phyloP scores from a whole-genome alignment of 2,888 invertebrate species.

The Venusia cambrica region DNA sequence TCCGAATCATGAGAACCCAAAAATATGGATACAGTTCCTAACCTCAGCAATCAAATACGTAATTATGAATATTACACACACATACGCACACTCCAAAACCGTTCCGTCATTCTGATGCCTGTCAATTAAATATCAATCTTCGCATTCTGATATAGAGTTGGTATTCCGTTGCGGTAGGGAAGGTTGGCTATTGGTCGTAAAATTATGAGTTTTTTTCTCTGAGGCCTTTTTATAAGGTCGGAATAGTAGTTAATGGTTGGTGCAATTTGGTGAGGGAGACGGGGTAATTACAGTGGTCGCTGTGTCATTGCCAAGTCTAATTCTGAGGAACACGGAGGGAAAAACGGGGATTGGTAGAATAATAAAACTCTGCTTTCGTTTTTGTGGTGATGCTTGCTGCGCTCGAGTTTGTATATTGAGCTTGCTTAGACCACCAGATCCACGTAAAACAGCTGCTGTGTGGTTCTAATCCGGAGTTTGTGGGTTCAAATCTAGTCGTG shows the following conservation, averaged over 20 bases:
- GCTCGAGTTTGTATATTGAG: too few relatives aligned
- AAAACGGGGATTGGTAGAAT: background rate
- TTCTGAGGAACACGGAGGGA: slow-evolving; percentile 18
- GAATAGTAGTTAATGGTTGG: slow-evolving; percentile 69
- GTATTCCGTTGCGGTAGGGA: slow-evolving; percentile 8
- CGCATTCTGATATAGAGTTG: slow-evolving; percentile 11
- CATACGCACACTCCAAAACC: slow-evolving; percentile 23
- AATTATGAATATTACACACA: slow-evolving; percentile 34
- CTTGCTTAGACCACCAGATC: too few relatives aligned
- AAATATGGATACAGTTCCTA: slow-evolving; percentile 21
- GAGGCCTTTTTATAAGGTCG: slow-evolving; percentile 65
- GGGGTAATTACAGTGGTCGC: slow-evolving; percentile 70
- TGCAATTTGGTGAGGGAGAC: slow-evolving; percentile 65
- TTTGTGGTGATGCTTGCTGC: too few relatives aligned
- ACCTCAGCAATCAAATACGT: slow-evolving; percentile 27
- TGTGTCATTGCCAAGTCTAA: slow-evolving; percentile 73
- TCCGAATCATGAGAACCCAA: slow-evolving; percentile 20
- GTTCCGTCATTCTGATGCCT: slow-evolving; percentile 28
- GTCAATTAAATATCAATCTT: slow-evolving; percentile 21
- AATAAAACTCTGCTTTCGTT: too few relatives aligned
- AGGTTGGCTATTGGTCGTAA: slow-evolving; percentile 51
- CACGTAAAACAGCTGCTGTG: too few relatives aligned
- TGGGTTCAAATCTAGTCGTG: too few relatives aligned
- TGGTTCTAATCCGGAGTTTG: too few relatives aligned
- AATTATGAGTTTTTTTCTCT: slow-evolving; percentile 55